phyloP scores from a whole-genome alignment of 2,888 invertebrate species.

The Rapana venosa region DNA sequence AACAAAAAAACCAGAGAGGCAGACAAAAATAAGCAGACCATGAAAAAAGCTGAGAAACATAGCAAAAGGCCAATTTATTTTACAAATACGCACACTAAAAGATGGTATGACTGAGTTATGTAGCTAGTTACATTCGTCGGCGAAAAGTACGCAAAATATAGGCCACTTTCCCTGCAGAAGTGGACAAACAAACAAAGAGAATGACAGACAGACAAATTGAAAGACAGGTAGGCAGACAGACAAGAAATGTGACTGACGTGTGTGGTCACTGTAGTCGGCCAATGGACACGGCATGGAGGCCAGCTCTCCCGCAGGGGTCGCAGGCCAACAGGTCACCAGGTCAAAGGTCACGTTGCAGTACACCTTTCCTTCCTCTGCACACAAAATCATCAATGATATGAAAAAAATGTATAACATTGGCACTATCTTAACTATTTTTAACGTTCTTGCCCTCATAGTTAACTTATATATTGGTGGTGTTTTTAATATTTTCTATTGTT shows the following conservation, averaged over 20 bases:
- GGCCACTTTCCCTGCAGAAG: too few relatives aligned
- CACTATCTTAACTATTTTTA: too few relatives aligned
- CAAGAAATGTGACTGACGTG: background rate
- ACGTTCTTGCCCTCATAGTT: background rate
- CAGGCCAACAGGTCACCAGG: slow-evolving; percentile 37
- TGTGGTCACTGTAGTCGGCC: slow-evolving; percentile 28
- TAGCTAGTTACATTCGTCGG: too few relatives aligned
- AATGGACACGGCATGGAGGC: slow-evolving; percentile 27
- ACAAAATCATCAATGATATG: background rate
- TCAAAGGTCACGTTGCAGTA: slow-evolving; percentile 38
- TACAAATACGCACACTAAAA: too few relatives aligned
- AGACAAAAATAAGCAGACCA: too few relatives aligned
- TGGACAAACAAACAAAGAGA: too few relatives aligned
- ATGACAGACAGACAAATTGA: background rate
- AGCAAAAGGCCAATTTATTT: too few relatives aligned
- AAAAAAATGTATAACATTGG: too few relatives aligned
- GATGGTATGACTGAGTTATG: too few relatives aligned
- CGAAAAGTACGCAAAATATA: too few relatives aligned
- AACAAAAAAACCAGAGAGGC: too few relatives aligned
- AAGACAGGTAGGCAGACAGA: background rate
- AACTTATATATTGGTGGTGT: background rate
- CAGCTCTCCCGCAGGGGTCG: slow-evolving; percentile 17
- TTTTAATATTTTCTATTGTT: background rate
- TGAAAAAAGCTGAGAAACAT: too few relatives aligned
- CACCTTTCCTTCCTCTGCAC: background rate